Evolutionary conservation across 2,888 invertebrate genomes (phyloP).

Genomic region (Idaea aversata): DNA sequence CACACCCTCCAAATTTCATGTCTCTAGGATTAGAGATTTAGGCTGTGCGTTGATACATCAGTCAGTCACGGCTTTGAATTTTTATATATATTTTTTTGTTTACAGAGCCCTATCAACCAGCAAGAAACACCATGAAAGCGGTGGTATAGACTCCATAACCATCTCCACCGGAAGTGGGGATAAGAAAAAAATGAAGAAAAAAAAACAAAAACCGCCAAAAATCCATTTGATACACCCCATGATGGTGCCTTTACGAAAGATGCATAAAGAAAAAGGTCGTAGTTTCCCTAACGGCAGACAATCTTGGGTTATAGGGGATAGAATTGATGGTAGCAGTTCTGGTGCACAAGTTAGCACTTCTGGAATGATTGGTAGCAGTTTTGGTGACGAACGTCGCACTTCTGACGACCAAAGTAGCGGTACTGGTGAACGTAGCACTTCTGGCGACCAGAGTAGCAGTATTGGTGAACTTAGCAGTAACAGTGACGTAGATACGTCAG

Average conservation of each 20-base stretch:
- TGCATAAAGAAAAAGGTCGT: conserved; percentile 61
- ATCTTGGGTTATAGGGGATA: conserved; percentile 62
- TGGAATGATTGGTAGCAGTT: background rate
- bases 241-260: conserved; percentile 46
- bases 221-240: conserved; percentile 64
- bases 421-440: background rate
- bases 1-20: too few species aligned
- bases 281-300: conserved; percentile 52
- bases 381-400: background rate
- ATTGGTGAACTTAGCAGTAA: conserved; percentile 15
- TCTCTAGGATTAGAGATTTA: too few species aligned
- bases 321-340: conserved; percentile 10
- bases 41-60: too few species aligned
- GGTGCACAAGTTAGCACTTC: conserved; percentile 3
- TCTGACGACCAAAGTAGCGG: background rate
- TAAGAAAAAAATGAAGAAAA: conserved; percentile 66
- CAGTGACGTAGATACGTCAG: conserved; percentile 13
- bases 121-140: conserved; percentile 49
- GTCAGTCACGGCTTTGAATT: too few species aligned
- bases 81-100: background rate
- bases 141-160: conserved; percentile 66
- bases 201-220: conserved; percentile 64
- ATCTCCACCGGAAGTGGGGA: conserved; percentile 55
- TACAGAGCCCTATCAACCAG: conserved; percentile 49
- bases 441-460: conserved; percentile 17